Conservation (phyloP, 1,140 invertebrate genomes). For the Ips typographus region DNA sequence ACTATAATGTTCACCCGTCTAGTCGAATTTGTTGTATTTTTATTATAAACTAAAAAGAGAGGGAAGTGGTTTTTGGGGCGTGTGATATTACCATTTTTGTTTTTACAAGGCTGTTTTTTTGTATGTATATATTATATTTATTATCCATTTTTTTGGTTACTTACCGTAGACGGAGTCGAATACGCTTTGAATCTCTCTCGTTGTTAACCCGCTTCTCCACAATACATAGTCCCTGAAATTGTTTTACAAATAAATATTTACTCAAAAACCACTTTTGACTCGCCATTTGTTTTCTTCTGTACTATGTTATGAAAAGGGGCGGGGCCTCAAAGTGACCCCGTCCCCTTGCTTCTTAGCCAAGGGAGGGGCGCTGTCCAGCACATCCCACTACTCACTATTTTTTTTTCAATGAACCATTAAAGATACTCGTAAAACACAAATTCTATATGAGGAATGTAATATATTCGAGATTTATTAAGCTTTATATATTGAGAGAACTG, state of each 20-base stretch:
- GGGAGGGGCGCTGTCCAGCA: slow-evolving; percentile 27
- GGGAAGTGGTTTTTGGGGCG: slow-evolving; percentile 22
- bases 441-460: slow-evolving; percentile 38
- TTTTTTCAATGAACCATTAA: slow-evolving; percentile 11
- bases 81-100: slow-evolving; percentile 5
- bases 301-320: not conserved
- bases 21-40: slow-evolving; percentile 30
- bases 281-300: not conserved
- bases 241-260: not conserved
- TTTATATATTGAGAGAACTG: slow-evolving; percentile 44
- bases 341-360: slow-evolving; percentile 15
- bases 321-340: not conserved
- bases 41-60: not conserved
- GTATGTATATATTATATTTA: not conserved
- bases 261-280: slow-evolving; percentile 28
- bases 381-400: slow-evolving; percentile 22
- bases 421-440: slow-evolving; percentile 38
- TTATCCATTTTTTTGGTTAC: slow-evolving; percentile 5
- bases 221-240: not conserved
- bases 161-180: not conserved
- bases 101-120: slow-evolving; percentile 3
- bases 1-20: slow-evolving; percentile 25
- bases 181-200: not conserved
- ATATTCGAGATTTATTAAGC: slow-evolving; percentile 43
- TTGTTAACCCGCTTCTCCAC: not conserved